These are phyloP conservation scores for Dolichomitus sp. DNA, from an alignment of 2,888 invertebrate genomes.

Conservation along the genomic window DNA sequence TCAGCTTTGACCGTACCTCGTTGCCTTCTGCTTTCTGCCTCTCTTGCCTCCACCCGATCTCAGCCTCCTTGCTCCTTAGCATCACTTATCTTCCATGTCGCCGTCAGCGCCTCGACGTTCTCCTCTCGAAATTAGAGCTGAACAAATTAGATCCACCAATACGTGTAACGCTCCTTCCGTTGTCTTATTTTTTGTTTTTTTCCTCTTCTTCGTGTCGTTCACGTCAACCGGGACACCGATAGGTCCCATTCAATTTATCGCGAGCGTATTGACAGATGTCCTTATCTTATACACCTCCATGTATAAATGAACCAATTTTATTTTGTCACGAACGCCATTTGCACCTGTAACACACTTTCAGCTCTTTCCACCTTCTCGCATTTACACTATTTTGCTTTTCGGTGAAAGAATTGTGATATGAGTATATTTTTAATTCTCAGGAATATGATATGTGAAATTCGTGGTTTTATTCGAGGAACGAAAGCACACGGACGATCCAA, in stretches of 20 bases:
- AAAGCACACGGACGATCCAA: slow-evolving; percentile 26
- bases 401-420: slow-evolving; percentile 2
- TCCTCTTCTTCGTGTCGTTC: slow-evolving; percentile 18
- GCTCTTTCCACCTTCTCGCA: background rate
- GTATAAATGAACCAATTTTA: slow-evolving; percentile 56
- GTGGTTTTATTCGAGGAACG: slow-evolving; percentile 49
- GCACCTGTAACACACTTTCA: background rate
- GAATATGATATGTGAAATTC: slow-evolving; percentile 54
- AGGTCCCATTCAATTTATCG: slow-evolving; percentile 55
- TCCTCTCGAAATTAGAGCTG: slow-evolving; percentile 71
- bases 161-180: slow-evolving; percentile 59
- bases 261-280: slow-evolving; percentile 57
- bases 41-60: slow-evolving; percentile 59
- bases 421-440: background rate
- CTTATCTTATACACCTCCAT: slow-evolving; percentile 29
- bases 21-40: slow-evolving; percentile 60
- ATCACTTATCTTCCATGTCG: slow-evolving; percentile 73
- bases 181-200: slow-evolving; percentile 19
- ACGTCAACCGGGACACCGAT: slow-evolving; percentile 45
- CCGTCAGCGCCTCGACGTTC: slow-evolving; percentile 71
- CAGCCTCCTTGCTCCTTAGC: slow-evolving; percentile 66
- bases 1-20: slow-evolving; percentile 71
- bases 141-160: slow-evolving; percentile 73
- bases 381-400: slow-evolving; percentile 29
- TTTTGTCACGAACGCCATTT: background rate